Conservation (phyloP, 2,797 vertebrate species). For the Buphagus erythrorhynchus region DNA sequence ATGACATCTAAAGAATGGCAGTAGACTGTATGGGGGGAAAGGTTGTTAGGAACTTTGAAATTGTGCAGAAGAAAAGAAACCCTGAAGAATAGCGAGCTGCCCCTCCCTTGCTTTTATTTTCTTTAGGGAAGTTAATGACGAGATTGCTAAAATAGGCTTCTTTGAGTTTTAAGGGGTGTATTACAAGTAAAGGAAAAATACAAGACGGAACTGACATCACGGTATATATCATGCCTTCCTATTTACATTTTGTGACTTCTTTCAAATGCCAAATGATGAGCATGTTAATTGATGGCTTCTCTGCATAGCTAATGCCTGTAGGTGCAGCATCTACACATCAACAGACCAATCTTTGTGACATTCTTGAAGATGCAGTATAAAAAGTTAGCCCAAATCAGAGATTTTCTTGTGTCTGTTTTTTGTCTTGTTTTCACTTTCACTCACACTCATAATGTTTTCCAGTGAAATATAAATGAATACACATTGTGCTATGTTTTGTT, state of each 20-base stretch:
- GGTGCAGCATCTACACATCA: neutral
- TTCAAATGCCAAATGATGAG: neutral
- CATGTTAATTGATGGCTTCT: neutral
- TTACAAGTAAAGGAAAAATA: neutral
- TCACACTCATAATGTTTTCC: neutral
- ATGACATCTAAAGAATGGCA: constrained; percentile 35
- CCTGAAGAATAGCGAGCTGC: neutral
- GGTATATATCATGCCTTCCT: neutral
- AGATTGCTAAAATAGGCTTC: neutral
- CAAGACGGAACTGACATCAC: rapidly evolving
- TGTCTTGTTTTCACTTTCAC: neutral
- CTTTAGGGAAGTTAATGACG: neutral
- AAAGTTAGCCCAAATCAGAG: neutral
- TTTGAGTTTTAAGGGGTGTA: neutral
- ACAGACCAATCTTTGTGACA: neutral
- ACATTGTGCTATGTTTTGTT: neutral
- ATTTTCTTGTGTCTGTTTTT: neutral
- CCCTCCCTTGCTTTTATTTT: neutral
- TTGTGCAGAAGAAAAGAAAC: neutral
- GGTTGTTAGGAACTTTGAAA: neutral
- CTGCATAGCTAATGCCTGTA: neutral
- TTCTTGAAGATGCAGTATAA: neutral
- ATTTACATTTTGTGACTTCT: neutral
- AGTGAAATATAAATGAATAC: neutral
- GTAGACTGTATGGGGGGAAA: neutral